Percentiles rank a stretch among this genome's conserved stretches.
phyloP scores from a whole-genome alignment of 2,888 invertebrate genomes.

The Falcaria lacertinaria region DNA sequence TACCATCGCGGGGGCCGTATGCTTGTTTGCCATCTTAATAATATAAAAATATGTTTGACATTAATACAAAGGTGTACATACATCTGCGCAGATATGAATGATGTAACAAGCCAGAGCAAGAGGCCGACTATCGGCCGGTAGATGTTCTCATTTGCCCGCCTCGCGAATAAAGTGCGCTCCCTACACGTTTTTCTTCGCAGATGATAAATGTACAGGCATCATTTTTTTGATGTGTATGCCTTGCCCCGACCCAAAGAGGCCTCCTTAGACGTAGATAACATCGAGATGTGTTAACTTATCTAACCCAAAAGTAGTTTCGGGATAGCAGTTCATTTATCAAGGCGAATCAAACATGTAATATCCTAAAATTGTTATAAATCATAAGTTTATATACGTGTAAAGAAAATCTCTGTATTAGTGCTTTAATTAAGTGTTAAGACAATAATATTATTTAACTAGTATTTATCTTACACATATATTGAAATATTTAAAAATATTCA shows the following conservation, averaged over 20 bases:
- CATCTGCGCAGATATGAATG: not conserved
- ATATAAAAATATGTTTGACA: no score
- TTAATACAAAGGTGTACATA: not conserved
- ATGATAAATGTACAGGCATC: constrained; percentile 21
- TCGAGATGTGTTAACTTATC: not conserved
- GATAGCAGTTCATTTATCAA: not conserved
- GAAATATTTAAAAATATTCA: no score
- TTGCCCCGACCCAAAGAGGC: constrained; percentile 3
- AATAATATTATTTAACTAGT: no score
- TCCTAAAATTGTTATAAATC: no score
- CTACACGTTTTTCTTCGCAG: constrained; percentile 2
- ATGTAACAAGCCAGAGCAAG: no score
- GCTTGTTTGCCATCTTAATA: no score
- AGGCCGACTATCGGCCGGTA: not conserved
- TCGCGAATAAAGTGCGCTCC: not conserved
- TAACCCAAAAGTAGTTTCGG: not conserved
- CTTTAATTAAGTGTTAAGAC: no score
- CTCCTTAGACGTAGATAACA: not conserved
- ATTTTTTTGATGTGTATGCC: constrained; percentile 9
- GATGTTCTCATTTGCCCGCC: not conserved
- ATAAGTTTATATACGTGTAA: no score
- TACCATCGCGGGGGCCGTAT: no score
- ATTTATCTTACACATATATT: no score
- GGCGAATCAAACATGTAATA: no score
- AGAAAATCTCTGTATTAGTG: no score